Conservation (phyloP, 1,140 invertebrate genomes). For the Trichonephila inaurata region DNA sequence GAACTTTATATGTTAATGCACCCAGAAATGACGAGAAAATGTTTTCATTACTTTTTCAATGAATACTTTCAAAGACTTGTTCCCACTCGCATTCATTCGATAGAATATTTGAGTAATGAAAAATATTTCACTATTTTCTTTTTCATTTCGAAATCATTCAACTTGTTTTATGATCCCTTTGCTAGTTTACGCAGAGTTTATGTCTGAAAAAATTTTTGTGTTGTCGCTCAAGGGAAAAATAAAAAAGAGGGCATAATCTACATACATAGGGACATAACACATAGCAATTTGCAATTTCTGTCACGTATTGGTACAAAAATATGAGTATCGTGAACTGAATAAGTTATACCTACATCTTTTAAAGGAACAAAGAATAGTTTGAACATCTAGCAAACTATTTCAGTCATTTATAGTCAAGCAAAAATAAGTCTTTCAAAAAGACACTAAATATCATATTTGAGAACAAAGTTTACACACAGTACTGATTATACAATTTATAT, state of each 20-base stretch:
- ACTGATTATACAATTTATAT: too few species aligned
- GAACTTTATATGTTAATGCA: background rate
- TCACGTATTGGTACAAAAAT: constrained; percentile 47
- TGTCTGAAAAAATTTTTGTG: constrained; percentile 5
- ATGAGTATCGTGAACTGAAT: background rate
- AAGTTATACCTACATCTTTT: background rate
- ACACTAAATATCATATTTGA: too few species aligned
- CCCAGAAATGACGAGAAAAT: background rate
- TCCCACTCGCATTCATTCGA: background rate
- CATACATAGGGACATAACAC: constrained; percentile 24
- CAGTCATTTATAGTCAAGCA: background rate
- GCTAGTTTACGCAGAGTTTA: constrained; percentile 10
- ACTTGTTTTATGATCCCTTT: constrained; percentile 35
- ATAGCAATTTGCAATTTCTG: constrained; percentile 33
- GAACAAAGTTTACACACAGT: too few species aligned
- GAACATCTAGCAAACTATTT: background rate
- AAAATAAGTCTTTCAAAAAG: background rate
- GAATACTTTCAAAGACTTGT: background rate
- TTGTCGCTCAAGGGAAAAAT: constrained; percentile 43
- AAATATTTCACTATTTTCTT: constrained; percentile 15
- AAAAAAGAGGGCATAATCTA: constrained; percentile 40
- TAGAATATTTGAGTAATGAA: constrained; percentile 8
- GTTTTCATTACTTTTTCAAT: background rate
- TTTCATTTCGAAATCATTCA: background rate
- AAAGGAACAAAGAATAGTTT: background rate